Evolutionary conservation across 2,797 vertebrate species (phyloP).

Genomic region (Eulemur rubriventer): DNA sequence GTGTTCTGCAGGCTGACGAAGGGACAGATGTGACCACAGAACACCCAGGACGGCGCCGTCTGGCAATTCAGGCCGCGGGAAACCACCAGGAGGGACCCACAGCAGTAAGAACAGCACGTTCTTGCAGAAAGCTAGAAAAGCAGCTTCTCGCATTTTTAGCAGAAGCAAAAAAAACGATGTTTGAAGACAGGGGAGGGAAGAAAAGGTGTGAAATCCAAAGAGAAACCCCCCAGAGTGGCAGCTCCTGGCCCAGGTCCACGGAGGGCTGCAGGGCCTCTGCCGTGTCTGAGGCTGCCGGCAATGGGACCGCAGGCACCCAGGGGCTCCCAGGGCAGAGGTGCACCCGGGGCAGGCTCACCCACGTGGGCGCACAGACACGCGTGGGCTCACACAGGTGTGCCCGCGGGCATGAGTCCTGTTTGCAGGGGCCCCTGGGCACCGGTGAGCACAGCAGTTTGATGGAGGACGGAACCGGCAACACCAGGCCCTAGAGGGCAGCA

Average conservation of each 20-base stretch:
- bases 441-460: no score
- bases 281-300: not conserved
- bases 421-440: no score
- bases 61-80: not conserved
- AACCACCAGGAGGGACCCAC: not conserved
- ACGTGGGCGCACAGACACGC: not conserved
- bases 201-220: not conserved
- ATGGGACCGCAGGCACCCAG: not conserved
- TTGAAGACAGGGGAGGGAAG: not conserved
- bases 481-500: not conserved
- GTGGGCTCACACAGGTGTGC: not conserved
- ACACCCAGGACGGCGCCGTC: not conserved
- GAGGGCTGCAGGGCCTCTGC: not conserved
- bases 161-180: not conserved
- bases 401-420: not conserved
- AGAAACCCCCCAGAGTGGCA: not conserved
- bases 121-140: not conserved
- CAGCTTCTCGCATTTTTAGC: not conserved
- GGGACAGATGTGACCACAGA: not conserved
- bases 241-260: not conserved
- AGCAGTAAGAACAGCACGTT: rapidly evolving
- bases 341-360: no score
- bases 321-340: not conserved
- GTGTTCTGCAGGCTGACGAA: not conserved
- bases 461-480: not conserved